Evolutionary conservation across 2,888 invertebrate species (phyloP).

Genomic region (Leptopilina drosophilae): DNA sequence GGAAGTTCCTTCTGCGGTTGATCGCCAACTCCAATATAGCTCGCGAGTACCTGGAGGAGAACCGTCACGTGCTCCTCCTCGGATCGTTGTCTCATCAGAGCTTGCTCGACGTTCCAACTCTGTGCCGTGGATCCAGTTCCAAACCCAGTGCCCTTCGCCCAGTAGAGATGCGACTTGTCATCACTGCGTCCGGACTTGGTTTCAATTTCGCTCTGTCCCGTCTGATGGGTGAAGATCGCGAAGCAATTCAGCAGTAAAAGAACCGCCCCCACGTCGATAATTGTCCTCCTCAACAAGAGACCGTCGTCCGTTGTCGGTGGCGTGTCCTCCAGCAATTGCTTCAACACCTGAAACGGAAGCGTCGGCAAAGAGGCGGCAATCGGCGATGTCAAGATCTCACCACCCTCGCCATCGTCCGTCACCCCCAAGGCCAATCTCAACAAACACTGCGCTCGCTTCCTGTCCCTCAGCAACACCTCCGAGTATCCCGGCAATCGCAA

Average conservation of each 20-base stretch:
- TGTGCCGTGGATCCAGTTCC: conserved; percentile 97
- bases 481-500: conserved; percentile 94
- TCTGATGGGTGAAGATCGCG: conserved; percentile 92
- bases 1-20: conserved; percentile 80
- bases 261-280: conserved; percentile 90
- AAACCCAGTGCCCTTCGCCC: conserved; percentile 98
- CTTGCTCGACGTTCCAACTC: conserved; percentile 98
- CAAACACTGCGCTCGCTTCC: conserved; percentile 90
- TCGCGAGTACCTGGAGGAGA: conserved; percentile 88
- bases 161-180: conserved; percentile 89
- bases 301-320: conserved; percentile 88
- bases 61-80: conserved; percentile 97
- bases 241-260: conserved; percentile 91
- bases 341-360: conserved; percentile 86
- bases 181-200: conserved; percentile 76
- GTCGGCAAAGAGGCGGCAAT: conserved; percentile 84
- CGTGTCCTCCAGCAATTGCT: conserved; percentile 86
- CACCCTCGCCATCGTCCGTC: conserved; percentile 94
- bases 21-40: conserved; percentile 90
- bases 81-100: conserved; percentile 90
- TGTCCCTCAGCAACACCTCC: conserved; percentile 90
- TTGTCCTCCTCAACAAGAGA: conserved; percentile 85
- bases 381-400: conserved; percentile 85
- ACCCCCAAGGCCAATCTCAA: conserved; percentile 92
- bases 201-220: conserved; percentile 78